These are phyloP conservation scores for Danaus chrysippus DNA, from an alignment of 2,888 invertebrate genomes.

Conservation along the genomic window DNA sequence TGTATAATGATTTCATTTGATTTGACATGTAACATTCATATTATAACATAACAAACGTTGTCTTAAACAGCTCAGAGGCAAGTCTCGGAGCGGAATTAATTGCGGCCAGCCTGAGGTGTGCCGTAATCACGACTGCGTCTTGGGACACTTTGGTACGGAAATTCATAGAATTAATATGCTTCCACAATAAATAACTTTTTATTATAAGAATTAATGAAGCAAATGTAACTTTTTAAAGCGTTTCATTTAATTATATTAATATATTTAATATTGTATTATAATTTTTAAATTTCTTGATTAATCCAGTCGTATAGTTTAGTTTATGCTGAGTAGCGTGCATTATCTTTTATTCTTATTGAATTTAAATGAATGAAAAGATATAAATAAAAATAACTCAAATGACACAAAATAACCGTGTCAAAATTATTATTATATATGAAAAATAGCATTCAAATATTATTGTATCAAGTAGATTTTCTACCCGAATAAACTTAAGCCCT, in stretches of 20 bases:
- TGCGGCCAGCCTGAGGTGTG: constrained; percentile 62
- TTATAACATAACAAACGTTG: constrained; percentile 35
- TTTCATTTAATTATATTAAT: too few relatives aligned
- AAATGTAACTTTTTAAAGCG: background rate
- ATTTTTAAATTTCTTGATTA: too few relatives aligned
- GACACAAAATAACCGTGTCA: too few relatives aligned
- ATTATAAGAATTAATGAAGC: background rate
- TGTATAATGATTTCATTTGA: too few relatives aligned
- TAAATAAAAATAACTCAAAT: too few relatives aligned
- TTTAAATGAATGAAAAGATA: too few relatives aligned
- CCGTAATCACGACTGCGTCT: constrained; percentile 56
- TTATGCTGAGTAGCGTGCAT: too few relatives aligned
- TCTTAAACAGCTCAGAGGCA: constrained; percentile 52
- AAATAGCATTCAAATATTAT: background rate
- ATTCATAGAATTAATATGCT: constrained; percentile 2
- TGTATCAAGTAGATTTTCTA: constrained; percentile 24
- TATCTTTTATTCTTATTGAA: too few relatives aligned
- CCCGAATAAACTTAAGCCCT: constrained; percentile 32
- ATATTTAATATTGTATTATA: too few relatives aligned
- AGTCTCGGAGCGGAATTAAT: constrained; percentile 57
- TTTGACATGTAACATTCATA: too few relatives aligned
- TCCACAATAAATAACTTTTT: background rate
- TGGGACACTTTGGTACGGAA: constrained; percentile 36
- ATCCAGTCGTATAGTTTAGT: too few relatives aligned
- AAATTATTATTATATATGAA: too few relatives aligned